These are phyloP conservation scores for Hofmannophila pseudospretella DNA, from an alignment of 2,888 invertebrate species.

Conservation along the genomic window DNA sequence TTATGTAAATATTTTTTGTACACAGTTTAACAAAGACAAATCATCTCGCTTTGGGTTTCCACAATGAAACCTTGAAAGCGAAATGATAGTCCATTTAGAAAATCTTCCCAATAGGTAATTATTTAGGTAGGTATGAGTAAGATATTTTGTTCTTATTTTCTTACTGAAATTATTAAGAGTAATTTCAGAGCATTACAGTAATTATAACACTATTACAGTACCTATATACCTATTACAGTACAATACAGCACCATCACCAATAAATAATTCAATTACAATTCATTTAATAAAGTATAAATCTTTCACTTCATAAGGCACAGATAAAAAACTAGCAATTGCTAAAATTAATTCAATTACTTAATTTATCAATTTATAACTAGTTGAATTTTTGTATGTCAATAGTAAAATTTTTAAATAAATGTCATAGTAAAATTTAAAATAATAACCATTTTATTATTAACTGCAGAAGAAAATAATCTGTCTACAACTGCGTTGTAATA, in stretches of 20 bases:
- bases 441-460: constrained; percentile 1
- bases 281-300: constrained; percentile 2
- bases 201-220: too few relatives aligned
- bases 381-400: constrained; percentile 2
- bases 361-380: too few relatives aligned
- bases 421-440: not conserved
- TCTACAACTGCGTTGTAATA: constrained; percentile 87
- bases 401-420: not conserved
- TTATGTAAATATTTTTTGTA: too few relatives aligned
- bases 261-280: constrained; percentile 2
- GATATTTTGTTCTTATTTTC: too few relatives aligned
- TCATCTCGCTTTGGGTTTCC: constrained; percentile 59
- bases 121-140: too few relatives aligned
- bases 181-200: too few relatives aligned
- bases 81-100: constrained; percentile 24
- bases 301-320: too few relatives aligned
- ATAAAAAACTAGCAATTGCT: too few relatives aligned
- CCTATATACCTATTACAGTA: not conserved
- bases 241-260: too few relatives aligned
- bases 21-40: not conserved
- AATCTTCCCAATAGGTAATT: too few relatives aligned
- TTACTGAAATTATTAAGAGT: too few relatives aligned
- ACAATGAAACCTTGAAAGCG: constrained; percentile 56
- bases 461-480: not conserved
- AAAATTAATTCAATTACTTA: too few relatives aligned